Evolutionary conservation across 37 sponge, comb jelly and placozoan genomes (phyloP).

Genomic region (Corticium candelabrum): DNA sequence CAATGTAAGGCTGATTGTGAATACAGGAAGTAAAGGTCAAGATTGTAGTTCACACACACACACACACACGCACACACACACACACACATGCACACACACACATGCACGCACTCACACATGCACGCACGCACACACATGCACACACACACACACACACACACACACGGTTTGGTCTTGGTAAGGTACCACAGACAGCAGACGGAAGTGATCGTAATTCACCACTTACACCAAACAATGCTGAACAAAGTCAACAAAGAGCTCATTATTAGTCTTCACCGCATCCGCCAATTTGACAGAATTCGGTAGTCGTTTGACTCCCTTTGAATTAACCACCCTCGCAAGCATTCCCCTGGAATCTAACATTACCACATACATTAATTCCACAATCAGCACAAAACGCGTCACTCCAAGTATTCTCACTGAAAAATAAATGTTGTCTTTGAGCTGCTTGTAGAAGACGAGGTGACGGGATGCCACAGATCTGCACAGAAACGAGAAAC

Average conservation of each 20-base stretch:
- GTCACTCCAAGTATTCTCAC: not conserved
- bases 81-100: too few relatives aligned
- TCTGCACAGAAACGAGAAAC: not conserved
- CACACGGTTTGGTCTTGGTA: too few relatives aligned
- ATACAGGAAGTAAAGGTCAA: too few relatives aligned
- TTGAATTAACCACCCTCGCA: constrained; percentile 58
- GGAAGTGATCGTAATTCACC: too few relatives aligned
- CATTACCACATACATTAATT: not conserved
- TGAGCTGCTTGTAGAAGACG: not conserved
- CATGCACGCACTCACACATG: too few relatives aligned
- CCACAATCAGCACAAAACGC: not conserved
- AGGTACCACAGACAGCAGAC: too few relatives aligned
- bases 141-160: too few relatives aligned
- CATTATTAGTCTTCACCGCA: constrained; percentile 54
- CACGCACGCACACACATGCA: too few relatives aligned
- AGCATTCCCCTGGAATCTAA: constrained; percentile 74
- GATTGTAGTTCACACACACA: too few relatives aligned
- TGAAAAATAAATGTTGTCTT: not conserved
- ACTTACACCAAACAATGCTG: constrained; percentile 38
- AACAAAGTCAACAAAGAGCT: constrained; percentile 77
- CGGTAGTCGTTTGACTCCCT: constrained; percentile 58
- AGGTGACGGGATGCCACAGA: not conserved
- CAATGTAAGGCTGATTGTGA: too few relatives aligned
- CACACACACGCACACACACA: too few relatives aligned
- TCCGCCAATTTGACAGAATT: constrained; percentile 46